Base-by-base conservation (phyloP, 2,113 vertebrate genomes). In the Mionectes macconnelli region DNA sequence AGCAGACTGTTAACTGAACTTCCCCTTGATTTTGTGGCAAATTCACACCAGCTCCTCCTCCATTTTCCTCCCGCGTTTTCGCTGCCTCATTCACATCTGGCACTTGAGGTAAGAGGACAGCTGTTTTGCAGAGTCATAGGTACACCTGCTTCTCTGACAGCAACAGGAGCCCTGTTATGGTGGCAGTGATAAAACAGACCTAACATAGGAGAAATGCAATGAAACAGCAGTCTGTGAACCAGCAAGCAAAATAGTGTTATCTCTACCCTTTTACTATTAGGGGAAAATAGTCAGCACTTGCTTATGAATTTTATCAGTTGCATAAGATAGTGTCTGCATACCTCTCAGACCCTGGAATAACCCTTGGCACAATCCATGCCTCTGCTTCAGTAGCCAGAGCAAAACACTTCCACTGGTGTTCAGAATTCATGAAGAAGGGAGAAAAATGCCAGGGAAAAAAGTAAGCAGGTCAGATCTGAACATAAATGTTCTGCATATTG, bases 81-180 rank as follows among this genome's bases (percentile, higher is more conserved):
- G 33, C 44, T 42, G 0, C 22, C 23, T 70, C 42, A 12, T 12
- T 25, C 0, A 0, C 20, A 14, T 44, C 56, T 85, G 52, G 19
- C 27, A 56, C 22, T 0, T 0, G 0, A 78, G 52, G 13, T 22
- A n/a, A 68, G 52, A 81, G 5, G 14, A 31, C 23, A 52, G 22
- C 22, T 64, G 7, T 56, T 87, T 27, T 62, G 14, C 27, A 42
- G 27, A 49, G 42, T 63, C 27, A 14, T 2, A 14, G 52, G 31
- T 22, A 52, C 25, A 39, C 10, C 23, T 35, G 24, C 73, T 79
- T 40, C 60, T 67, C 33, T 40, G 12, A 40, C 23, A 73, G 20
- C 31, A 69, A 14, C 14, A 33, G 24, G 4, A 59, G 2, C 3
- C 0, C 13, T 75, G 6, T 30, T 67, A 5, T 0, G 10, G 9